These are phyloP conservation scores for Drosophila pseudotalamancana DNA, from an alignment of 2,888 invertebrate genomes.

Conservation along the genomic window DNA sequence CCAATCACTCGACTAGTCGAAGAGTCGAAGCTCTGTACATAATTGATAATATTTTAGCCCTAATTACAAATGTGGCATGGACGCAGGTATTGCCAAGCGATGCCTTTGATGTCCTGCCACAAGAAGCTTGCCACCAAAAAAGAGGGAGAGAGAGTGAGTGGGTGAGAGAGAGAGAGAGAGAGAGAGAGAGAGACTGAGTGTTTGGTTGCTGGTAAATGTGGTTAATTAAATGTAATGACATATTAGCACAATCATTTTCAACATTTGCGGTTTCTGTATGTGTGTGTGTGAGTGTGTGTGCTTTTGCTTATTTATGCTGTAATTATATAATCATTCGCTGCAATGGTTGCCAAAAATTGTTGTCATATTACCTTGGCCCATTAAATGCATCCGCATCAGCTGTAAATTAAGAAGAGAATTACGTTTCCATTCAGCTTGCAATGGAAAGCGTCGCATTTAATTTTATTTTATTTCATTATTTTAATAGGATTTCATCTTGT, in stretches of 20 bases:
- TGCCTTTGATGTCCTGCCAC: conserved; percentile 63
- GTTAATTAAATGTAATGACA: conserved; percentile 77
- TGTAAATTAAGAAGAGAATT: conserved; percentile 50
- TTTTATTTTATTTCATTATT: not conserved
- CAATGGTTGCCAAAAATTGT: conserved; percentile 9
- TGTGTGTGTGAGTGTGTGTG: not conserved
- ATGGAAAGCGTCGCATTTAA: conserved; percentile 25
- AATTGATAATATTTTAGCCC: conserved; percentile 65
- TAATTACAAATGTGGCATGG: conserved; percentile 52
- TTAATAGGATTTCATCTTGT: conserved; percentile 19
- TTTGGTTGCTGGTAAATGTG: conserved; percentile 48
- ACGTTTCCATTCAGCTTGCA: conserved; percentile 23
- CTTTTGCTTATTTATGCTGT: not conserved
- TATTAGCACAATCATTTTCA: conserved; percentile 57
- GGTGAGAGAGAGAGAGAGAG: not conserved
- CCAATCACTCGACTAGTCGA: conserved; percentile 47
- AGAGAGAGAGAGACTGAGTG: not conserved
- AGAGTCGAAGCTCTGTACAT: conserved; percentile 46
- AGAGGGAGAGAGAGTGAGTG: too few relatives aligned
- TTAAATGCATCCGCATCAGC: conserved; percentile 13
- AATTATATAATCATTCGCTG: conserved; percentile 28
- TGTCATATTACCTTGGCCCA: conserved; percentile 2
- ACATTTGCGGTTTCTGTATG: conserved; percentile 33
- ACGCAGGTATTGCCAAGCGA: not conserved
- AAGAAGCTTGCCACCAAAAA: conserved; percentile 2